Evolutionary conservation across 2,888 invertebrate species (phyloP).

Genomic region (Ophion ellenae): DNA sequence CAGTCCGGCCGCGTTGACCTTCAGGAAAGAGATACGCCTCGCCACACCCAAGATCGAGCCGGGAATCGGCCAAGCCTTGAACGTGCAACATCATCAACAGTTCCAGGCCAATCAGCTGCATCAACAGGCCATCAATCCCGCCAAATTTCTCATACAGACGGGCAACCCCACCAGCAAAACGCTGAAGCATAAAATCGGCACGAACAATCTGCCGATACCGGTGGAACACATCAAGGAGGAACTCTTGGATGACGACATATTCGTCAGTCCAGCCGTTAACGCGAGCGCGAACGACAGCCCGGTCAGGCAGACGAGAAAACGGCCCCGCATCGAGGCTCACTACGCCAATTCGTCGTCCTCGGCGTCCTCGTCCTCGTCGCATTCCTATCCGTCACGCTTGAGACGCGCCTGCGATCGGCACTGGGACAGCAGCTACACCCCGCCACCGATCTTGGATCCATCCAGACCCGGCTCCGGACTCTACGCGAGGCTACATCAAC

Average conservation of each 20-base stretch:
- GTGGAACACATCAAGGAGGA: slow-evolving; percentile 86
- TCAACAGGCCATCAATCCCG: slow-evolving; percentile 80
- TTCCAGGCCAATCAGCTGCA: slow-evolving; percentile 70
- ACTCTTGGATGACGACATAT: slow-evolving; percentile 89
- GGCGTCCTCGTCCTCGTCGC: slow-evolving; percentile 69
- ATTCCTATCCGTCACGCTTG: slow-evolving; percentile 81
- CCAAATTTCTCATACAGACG: slow-evolving; percentile 81
- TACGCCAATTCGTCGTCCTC: slow-evolving; percentile 81
- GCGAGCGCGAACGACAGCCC: slow-evolving; percentile 84
- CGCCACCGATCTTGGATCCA: slow-evolving; percentile 97
- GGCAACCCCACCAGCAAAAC: slow-evolving; percentile 72
- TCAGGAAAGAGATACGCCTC: slow-evolving; percentile 80
- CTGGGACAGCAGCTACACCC: slow-evolving; percentile 89
- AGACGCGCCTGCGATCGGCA: slow-evolving; percentile 82
- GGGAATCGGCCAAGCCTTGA: slow-evolving; percentile 69
- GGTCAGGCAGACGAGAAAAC: slow-evolving; percentile 87
- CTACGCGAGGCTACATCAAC: slow-evolving; percentile 85
- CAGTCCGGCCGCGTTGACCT: slow-evolving; percentile 78
- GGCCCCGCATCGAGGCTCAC: slow-evolving; percentile 86
- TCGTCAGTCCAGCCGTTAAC: slow-evolving; percentile 88
- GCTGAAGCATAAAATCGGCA: slow-evolving; percentile 76
- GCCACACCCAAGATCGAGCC: slow-evolving; percentile 78
- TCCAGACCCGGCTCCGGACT: slow-evolving; percentile 95
- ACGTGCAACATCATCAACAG: slow-evolving; percentile 70
- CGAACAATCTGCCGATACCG: slow-evolving; percentile 76